phyloP scores from a whole-genome alignment of 2,113 vertebrate species.

The Gymnorhina tibicen region DNA sequence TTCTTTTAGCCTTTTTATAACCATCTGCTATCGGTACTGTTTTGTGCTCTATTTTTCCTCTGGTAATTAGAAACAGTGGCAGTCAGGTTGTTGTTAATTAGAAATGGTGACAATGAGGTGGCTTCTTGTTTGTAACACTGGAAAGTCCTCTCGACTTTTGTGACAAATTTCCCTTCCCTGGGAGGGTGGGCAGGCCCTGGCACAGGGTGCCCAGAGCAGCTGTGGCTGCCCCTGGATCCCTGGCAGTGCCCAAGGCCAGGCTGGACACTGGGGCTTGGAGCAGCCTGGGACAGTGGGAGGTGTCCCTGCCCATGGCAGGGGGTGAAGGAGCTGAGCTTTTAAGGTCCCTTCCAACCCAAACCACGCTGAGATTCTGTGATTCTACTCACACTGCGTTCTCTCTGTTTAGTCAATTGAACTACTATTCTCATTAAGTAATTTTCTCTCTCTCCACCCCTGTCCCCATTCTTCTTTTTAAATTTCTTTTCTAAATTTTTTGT shows the following conservation, averaged over 20 bases:
- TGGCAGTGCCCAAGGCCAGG: neutral
- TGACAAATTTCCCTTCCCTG: neutral
- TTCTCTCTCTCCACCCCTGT: accelerated
- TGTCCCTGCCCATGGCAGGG: neutral
- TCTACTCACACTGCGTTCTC: neutral
- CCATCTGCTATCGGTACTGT: slow-evolving; percentile 53
- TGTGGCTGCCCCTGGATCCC: neutral
- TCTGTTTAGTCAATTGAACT: neutral
- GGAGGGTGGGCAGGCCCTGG: neutral
- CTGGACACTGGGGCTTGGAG: neutral
- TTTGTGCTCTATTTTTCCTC: slow-evolving; percentile 21
- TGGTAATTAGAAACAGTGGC: slow-evolving; percentile 33
- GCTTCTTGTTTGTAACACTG: neutral
- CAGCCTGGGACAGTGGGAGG: neutral
- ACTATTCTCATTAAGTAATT: neutral
- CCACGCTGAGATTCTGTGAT: neutral
- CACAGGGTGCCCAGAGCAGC: neutral
- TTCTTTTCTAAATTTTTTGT: accelerated
- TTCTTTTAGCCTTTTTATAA: slow-evolving; percentile 55
- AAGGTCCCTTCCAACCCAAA: accelerated
- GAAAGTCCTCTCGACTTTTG: neutral
- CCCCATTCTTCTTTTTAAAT: neutral
- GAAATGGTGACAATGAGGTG: neutral
- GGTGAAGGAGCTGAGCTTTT: accelerated
- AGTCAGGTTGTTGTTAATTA: slow-evolving; percentile 36